phyloP scores from a whole-genome alignment of 2,797 vertebrate species.

The Rhodeus uyekii region DNA sequence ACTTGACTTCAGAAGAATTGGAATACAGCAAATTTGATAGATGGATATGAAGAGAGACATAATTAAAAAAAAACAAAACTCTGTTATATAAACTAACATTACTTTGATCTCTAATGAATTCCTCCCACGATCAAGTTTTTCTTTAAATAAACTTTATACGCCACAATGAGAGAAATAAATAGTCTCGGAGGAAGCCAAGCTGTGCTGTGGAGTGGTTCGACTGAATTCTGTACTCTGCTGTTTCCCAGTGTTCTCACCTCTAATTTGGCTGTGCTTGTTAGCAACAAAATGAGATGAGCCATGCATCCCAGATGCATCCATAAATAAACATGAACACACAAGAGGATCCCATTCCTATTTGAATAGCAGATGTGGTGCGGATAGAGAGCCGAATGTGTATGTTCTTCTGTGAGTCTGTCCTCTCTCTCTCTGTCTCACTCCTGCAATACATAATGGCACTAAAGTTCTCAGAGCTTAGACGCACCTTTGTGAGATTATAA shows the following conservation, averaged over 20 bases:
- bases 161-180: conserved; percentile 39
- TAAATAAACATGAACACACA: conserved; percentile 75
- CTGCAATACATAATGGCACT: conserved; percentile 21
- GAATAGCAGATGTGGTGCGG: conserved; percentile 64
- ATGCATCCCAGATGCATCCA: conserved; percentile 61
- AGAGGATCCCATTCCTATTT: conserved; percentile 62
- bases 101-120: conserved; percentile 22
- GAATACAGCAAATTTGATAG: background rate
- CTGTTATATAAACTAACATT: conserved; percentile 22
- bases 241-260: conserved; percentile 71
- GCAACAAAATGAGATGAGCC: conserved; percentile 68
- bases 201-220: conserved; percentile 53
- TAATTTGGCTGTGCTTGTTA: conserved; percentile 72
- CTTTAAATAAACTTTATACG: conserved; percentile 39
- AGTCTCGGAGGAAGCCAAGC: conserved; percentile 30
- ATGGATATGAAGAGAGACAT: conserved; percentile 16
- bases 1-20: background rate
- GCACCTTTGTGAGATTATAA: conserved; percentile 41
- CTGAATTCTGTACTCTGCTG: conserved; percentile 56
- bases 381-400: conserved; percentile 46
- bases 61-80: no score
- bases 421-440: background rate
- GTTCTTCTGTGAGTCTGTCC: background rate
- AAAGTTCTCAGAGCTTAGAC: conserved; percentile 21
- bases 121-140: conserved; percentile 5